phyloP scores from a whole-genome alignment of 2,888 invertebrate genomes.

The Papilio protenor region DNA sequence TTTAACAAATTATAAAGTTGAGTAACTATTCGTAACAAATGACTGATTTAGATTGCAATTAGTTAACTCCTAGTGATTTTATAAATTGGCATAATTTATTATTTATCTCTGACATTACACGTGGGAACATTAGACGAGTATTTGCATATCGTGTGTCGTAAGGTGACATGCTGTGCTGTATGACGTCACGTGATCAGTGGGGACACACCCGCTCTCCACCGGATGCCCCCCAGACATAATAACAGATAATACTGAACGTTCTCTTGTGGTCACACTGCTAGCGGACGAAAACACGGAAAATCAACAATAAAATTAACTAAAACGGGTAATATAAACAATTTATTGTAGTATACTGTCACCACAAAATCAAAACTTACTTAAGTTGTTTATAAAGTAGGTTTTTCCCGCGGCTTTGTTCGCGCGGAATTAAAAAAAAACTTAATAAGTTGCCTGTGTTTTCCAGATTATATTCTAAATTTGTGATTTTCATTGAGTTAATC shows the following conservation, averaged over 20 bases:
- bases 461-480: no score
- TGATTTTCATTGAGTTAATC: no score
- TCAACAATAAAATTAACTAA: neutral
- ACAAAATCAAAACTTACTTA: no score
- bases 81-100: neutral
- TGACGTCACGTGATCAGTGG: slow-evolving; percentile 36
- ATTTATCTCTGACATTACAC: neutral
- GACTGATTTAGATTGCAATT: no score
- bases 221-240: slow-evolving; percentile 43
- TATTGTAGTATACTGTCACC: no score
- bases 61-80: neutral
- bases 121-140: slow-evolving; percentile 3
- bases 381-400: no score
- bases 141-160: neutral
- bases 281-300: neutral
- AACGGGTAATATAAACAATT: neutral
- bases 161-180: neutral
- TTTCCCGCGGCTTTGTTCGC: no score
- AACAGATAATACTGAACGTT: slow-evolving; percentile 41
- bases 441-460: no score
- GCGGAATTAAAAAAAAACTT: no score
- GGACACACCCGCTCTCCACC: slow-evolving; percentile 41
- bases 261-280: slow-evolving; percentile 9
- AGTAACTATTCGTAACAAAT: no score
- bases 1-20: no score